Evolutionary conservation across 2,888 invertebrate genomes (phyloP).

Genomic region (Amphipoea oculea): DNA sequence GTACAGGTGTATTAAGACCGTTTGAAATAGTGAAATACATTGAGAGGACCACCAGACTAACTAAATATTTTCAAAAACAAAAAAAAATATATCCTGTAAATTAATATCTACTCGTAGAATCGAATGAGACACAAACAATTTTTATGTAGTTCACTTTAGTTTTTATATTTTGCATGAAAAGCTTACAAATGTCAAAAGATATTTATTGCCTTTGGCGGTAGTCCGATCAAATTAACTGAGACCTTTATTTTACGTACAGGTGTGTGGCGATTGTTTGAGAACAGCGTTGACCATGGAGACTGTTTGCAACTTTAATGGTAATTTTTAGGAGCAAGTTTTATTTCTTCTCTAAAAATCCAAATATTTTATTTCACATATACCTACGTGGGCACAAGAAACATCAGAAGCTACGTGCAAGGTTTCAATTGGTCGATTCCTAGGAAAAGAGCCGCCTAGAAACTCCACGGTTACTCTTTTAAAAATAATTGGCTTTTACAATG

Average conservation of each 20-base stretch:
- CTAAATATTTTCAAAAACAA: neutral
- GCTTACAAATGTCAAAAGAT: slow-evolving; percentile 42
- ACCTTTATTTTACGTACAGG: slow-evolving; percentile 52
- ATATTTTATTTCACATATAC: too few species aligned
- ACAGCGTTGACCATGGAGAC: slow-evolving; percentile 60
- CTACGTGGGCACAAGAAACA: too few species aligned
- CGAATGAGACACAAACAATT: neutral
- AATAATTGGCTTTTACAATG: too few species aligned
- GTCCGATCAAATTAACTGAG: slow-evolving; percentile 46
- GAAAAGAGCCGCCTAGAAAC: too few species aligned
- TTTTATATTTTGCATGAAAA: slow-evolving; percentile 34
- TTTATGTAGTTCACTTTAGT: slow-evolving; percentile 4
- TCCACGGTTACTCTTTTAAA: too few species aligned
- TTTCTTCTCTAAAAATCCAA: neutral
- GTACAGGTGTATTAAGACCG: slow-evolving; percentile 74
- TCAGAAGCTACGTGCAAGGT: too few species aligned
- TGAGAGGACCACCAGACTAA: slow-evolving; percentile 4
- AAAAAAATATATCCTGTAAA: neutral
- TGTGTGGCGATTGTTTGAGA: slow-evolving; percentile 54
- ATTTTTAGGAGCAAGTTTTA: neutral
- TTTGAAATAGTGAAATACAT: slow-evolving; percentile 41
- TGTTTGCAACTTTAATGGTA: neutral
- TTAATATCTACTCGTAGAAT: neutral
- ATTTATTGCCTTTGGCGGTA: slow-evolving; percentile 55
- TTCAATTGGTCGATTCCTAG: too few species aligned